Base-by-base conservation (phyloP, 2,888 invertebrate genomes). In the Chrysolina oricalcia region DNA sequence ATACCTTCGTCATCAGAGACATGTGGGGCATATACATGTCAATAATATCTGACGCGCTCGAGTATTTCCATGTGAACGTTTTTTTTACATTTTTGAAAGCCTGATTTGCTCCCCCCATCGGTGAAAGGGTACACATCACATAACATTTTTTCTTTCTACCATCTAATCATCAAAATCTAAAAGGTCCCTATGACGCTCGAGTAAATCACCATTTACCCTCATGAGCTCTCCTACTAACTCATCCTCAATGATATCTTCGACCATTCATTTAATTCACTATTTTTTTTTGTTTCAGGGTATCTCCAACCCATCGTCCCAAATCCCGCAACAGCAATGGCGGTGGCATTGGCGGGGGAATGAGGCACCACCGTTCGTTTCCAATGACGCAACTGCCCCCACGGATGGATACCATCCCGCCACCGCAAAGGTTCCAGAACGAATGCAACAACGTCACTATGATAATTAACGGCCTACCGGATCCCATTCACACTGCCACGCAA, bases 401-500 rank as follows among this genome's bases (percentile, higher is more conserved):
- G 15, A 83, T 85, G 72, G 86, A 88, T 78, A 86, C 88, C 50
- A 88, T 88, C 46, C 86, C 87, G 76, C 89, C 85, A 21, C 89
- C 89, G 43, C 89, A 89, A 77, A 89, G 88, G 79, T 90, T 89
- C 84, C 84, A 89, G 81, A 88, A 81, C 76, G 81, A 83, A 74
- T 78, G 79, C 71, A 68, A 53, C 68, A 67, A 67, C 50, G 53
- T 50, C 23, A 50, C 85, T 78, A 86, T 85, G 72, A 78, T 85
- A 74, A 75, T 76, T 21, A 87, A 86, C 80, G 87, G 86, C 74
- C 78, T 85, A 74, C 80, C 78, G 13, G 91, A 91, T 70, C 91
- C 91, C 56, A 90, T 91, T 80, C 91, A 91, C 74, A 92, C 93
- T 80, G 93, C 94, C 77, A 94, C 94, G 63, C 94, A 95, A 90